Evolutionary conservation across 2,888 invertebrate species (phyloP).

Genomic region (Heliconius sara): DNA sequence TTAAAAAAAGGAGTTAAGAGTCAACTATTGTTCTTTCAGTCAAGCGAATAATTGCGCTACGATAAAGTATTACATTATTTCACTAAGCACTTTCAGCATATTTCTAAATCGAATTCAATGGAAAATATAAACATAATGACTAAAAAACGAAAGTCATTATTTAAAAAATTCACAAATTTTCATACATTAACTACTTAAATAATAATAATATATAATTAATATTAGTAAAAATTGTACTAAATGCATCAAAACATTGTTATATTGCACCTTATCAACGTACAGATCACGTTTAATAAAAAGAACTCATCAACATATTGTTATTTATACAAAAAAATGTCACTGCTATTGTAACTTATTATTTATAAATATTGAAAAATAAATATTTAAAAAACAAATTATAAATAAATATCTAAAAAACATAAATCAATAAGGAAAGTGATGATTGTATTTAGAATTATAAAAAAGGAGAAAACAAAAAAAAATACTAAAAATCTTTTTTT

Average conservation of each 20-base stretch:
- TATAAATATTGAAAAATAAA: neutral
- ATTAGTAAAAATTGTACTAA: conserved; percentile 18
- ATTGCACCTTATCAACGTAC: conserved; percentile 13
- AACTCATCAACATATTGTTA: conserved; percentile 4
- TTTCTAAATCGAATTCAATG: neutral
- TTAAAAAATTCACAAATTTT: neutral
- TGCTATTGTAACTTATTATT: neutral
- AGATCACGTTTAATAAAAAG: neutral
- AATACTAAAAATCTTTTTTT: no score
- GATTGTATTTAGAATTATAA: neutral
- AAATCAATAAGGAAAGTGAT: neutral
- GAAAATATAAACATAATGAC: neutral
- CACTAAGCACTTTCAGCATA: neutral
- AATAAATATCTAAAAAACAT: neutral
- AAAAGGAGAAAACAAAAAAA: no score
- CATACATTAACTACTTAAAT: neutral
- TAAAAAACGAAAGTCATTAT: neutral
- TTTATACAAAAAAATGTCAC: neutral
- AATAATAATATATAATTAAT: conserved; percentile 4
- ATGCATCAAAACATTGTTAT: conserved; percentile 3
- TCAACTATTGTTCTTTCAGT: no score
- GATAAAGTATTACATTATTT: neutral
- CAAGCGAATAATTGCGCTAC: neutral
- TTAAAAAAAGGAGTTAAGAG: no score
- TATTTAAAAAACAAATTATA: no score